A percentile compares a stretch with the other conserved stretches of the same genome.
phyloP scores from a whole-genome alignment of 92 coral and sea anemone species.

The Zoanthus solanderi region DNA sequence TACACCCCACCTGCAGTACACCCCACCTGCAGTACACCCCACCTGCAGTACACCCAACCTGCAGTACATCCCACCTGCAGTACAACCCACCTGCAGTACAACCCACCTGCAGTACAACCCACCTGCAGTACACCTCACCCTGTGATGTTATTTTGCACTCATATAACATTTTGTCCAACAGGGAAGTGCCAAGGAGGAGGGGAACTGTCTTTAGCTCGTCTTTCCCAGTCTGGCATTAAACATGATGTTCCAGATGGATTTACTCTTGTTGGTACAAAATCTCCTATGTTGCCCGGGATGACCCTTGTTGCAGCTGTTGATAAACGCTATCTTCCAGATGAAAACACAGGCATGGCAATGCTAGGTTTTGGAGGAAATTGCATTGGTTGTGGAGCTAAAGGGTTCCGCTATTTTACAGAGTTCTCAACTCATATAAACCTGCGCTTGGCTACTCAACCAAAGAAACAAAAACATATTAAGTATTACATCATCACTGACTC shows the following conservation, averaged over 20 bases:
- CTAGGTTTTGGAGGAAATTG: constrained; percentile 97
- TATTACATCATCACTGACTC: constrained; percentile 83
- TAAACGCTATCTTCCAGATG: constrained; percentile 94
- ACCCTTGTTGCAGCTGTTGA: constrained; percentile 96
- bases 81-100: too few relatives aligned
- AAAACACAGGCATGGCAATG: constrained; percentile 84
- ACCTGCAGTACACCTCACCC: too few relatives aligned
- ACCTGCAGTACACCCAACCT: too few relatives aligned
- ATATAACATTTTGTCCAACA: constrained; percentile 7
- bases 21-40: too few relatives aligned
- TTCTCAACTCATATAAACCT: constrained; percentile 96
- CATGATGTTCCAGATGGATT: constrained; percentile 81
- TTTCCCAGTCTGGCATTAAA: constrained; percentile 64
- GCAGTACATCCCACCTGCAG: too few relatives aligned
- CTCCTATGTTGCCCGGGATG: constrained; percentile 91
- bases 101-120: too few relatives aligned
- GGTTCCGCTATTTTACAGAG: constrained; percentile 97
- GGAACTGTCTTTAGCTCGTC: constrained; percentile 77
- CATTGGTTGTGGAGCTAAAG: constrained; percentile 97
- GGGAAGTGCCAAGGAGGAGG: constrained; percentile 95
- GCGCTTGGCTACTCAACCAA: constrained; percentile 94
- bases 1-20: too few relatives aligned
- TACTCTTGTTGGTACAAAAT: constrained; percentile 95
- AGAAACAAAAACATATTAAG: constrained; percentile 96
- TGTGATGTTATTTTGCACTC: too few relatives aligned